Percentiles rank a stretch among this genome's conserved stretches.
These are phyloP conservation scores for Cavia porcellus DNA, from an alignment of 2,113 vertebrate species.

Conservation along the genomic window DNA sequence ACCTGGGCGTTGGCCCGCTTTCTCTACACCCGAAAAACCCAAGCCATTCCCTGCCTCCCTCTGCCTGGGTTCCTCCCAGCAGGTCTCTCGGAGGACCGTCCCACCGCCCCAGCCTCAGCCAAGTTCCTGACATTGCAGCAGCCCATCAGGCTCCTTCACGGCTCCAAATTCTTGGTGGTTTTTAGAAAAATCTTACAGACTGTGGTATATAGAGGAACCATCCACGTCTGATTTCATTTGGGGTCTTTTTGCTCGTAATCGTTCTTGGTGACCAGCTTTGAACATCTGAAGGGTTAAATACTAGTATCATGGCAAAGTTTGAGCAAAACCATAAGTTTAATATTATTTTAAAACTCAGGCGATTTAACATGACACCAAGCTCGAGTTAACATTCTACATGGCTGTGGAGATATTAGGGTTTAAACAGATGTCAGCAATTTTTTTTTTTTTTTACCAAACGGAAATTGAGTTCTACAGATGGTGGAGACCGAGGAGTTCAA, in stretches of 20 bases:
- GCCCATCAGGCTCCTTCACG: background rate
- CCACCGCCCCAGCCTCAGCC: background rate
- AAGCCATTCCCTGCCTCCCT: background rate
- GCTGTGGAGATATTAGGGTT: constrained; percentile 81
- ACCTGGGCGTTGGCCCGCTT: background rate
- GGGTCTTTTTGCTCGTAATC: background rate
- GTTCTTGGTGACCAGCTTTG: constrained; percentile 40
- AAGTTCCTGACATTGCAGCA: background rate
- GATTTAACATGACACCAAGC: constrained; percentile 82
- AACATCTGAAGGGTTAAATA: constrained; percentile 77
- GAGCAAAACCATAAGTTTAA: constrained; percentile 79
- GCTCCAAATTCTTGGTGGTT: constrained; percentile 23
- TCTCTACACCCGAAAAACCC: background rate
- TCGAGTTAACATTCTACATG: constrained; percentile 82
- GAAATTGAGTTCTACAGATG: constrained; percentile 84
- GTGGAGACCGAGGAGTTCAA: constrained; percentile 78
- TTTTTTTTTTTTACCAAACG: constrained; percentile 75
- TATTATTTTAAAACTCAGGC: constrained; percentile 83
- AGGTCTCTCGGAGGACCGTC: background rate
- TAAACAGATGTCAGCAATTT: constrained; percentile 82
- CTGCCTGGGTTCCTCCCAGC: background rate
- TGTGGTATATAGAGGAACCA: background rate
- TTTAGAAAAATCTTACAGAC: constrained; percentile 46
- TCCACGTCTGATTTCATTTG: background rate
- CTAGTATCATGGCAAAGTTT: constrained; percentile 76